Evolutionary conservation across 1,140 invertebrate species (phyloP), one percentile per base, ranked within the genome.

Genomic region (Heliconius congener): DNA sequence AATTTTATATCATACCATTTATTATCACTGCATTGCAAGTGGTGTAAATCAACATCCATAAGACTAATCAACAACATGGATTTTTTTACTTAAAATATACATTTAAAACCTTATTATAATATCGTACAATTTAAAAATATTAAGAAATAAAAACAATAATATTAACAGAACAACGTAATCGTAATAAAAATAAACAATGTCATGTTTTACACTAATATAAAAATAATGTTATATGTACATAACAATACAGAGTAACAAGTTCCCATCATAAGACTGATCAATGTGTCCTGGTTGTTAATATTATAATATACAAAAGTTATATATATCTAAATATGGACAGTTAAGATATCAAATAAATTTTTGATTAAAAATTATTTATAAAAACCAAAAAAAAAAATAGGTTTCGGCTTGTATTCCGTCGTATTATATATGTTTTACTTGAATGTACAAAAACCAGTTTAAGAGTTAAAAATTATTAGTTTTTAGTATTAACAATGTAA

Each of bases 31-130:
- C 84, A 90, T 92, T 91, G 90, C 88, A 92, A 93, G 91, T 93
- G 91, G 90, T 93, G 90, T 90, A 92, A 91, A 89, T 93, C 88
- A 93, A 93, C 92, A 93, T 92, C 92, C 91, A 93, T 93, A 93
- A 92, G 81, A 93, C 91, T 93, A 93, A 93, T 93, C 90, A 93
- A 93, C 92, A 93, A 93, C 91, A 93, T 93, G 91, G 92, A 92
- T 92, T 89, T 89, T 86, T 88, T 93, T 80, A 90, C 89, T 90
- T 93, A 93, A 88, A 88, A 86, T 88, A 88, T 86, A 89, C 84
- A 88, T 87, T 89, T 87, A 87, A 87, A 88, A 87, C 85, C 86
- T 88, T 88, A 90, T 84, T 83, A 85, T 66, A 83, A 86, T 89
- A 82, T 90, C 80, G 86, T 90, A 90, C 84, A 92, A 86, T 89